Base-by-base conservation (phyloP, 2,797 vertebrate species). In the Microctenopoma stevenorrisi region DNA sequence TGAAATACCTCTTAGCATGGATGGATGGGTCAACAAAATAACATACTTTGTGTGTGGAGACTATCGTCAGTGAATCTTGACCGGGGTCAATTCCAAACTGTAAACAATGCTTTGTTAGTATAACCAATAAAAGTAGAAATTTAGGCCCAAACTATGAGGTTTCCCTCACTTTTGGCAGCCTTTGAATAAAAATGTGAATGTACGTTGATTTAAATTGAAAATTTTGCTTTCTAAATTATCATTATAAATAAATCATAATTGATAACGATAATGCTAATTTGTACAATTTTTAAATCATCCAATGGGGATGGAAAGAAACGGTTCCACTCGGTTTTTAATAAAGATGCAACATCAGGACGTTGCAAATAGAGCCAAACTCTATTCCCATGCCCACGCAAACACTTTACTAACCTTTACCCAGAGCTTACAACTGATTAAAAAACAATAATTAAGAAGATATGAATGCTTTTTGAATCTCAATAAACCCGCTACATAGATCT, bases 391-490 rank as follows among this genome's bases (percentile, higher is more conserved):
- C 44, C 44, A 51, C 37, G 30, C 22, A 42, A 5, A 74, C 37
- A 52, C 57, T 58, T 15, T 37, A 4, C 18, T 37, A 63, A 44
- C 67, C 64, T 65, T 68, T 40, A 18, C 38, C 35, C 50, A 71
- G 56, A 82, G 72, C 79, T 76, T 58, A 76, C 74, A 79, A 22
- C 22, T 22, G 22, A 22, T 22, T 22, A 22, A 22, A 40, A 83
- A 82, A 67, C 77, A 82, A 71, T 74, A 81, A 82, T 46, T 53
- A 53, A 64, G 72, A 49, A 66, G 57, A 76, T 60, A 30, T 54
- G 71, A 30, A 73, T 62, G 67, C 67, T 72, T 68, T 64, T 48
- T 69, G 84, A 86, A 87, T 89, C 22, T 70, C 59, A 78, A 83
- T 68, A 56, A 72, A 75, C 56, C 55, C 37, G 63, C 62, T 44